Conservation (phyloP, 2,888 invertebrate genomes). For the Lasiommata megera region DNA sequence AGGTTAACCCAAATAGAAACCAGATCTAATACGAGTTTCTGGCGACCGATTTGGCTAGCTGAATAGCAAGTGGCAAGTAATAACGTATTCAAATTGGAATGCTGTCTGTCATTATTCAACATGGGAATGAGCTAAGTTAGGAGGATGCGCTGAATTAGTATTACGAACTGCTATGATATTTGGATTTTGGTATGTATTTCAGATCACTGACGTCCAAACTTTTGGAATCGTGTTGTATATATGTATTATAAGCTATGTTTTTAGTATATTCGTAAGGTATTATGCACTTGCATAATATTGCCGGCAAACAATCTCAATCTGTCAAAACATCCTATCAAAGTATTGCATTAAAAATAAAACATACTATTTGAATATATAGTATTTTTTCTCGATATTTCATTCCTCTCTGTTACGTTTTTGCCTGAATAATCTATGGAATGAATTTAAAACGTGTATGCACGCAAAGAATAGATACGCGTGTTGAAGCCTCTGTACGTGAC, state of each 20-base stretch:
- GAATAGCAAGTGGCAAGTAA: slow-evolving; percentile 20
- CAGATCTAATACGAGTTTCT: slow-evolving; percentile 14
- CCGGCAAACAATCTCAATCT: too few species aligned
- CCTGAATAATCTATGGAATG: slow-evolving; percentile 2
- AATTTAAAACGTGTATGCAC: background rate
- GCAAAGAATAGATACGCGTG: slow-evolving; percentile 28
- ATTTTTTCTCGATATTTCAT: background rate
- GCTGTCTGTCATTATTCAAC: slow-evolving; percentile 22
- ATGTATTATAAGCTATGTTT: too few species aligned
- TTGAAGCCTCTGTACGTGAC: slow-evolving; percentile 34
- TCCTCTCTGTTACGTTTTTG: background rate
- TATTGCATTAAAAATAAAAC: too few species aligned
- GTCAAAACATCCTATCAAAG: too few species aligned
- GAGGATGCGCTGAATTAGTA: slow-evolving; percentile 9
- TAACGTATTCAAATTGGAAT: slow-evolving; percentile 25
- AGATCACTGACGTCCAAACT: background rate
- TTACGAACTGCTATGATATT: background rate
- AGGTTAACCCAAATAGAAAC: background rate
- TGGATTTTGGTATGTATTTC: slow-evolving; percentile 2
- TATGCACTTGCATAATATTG: too few species aligned
- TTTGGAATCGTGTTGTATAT: too few species aligned
- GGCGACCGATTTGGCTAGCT: slow-evolving; percentile 21
- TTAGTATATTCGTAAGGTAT: too few species aligned
- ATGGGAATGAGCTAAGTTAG: slow-evolving; percentile 17
- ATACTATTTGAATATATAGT: too few species aligned